Percentiles rank a stretch among this genome's conserved stretches.
Conservation (phyloP, 1,140 invertebrate species). For the Solenopsis invicta region DNA sequence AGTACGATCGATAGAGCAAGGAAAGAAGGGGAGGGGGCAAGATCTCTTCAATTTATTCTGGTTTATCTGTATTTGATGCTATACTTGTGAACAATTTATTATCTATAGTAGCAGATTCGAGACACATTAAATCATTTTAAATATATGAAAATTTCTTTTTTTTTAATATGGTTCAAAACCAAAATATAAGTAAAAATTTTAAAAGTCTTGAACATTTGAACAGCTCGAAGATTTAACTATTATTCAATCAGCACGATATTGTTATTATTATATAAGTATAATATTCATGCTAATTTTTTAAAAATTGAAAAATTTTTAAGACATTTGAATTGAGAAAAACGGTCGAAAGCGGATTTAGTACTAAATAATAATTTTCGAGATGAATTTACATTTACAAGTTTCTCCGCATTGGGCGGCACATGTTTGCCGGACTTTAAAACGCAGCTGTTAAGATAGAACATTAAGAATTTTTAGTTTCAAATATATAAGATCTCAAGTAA, state of each 20-base stretch:
- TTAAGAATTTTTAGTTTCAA: neutral
- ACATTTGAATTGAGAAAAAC: too few species aligned
- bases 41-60: neutral
- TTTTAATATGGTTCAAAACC: neutral
- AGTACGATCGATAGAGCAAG: slow-evolving; percentile 19
- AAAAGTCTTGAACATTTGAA: neutral
- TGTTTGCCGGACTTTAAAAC: too few species aligned
- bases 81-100: neutral
- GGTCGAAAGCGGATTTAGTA: too few species aligned
- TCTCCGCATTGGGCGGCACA: too few species aligned
- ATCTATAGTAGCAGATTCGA: neutral
- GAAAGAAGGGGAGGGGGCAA: neutral
- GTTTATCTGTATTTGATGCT: slow-evolving; percentile 6
- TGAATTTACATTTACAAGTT: neutral
- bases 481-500: neutral
- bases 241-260: neutral
- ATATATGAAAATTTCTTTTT: neutral
- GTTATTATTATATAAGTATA: neutral
- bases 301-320: neutral
- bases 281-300: neutral
- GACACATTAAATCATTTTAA: neutral
- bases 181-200: neutral
- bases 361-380: too few species aligned
- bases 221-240: neutral
- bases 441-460: too few species aligned